Base-by-base conservation (phyloP, 2,113 vertebrate species). In the Hippocampus zosterae region DNA sequence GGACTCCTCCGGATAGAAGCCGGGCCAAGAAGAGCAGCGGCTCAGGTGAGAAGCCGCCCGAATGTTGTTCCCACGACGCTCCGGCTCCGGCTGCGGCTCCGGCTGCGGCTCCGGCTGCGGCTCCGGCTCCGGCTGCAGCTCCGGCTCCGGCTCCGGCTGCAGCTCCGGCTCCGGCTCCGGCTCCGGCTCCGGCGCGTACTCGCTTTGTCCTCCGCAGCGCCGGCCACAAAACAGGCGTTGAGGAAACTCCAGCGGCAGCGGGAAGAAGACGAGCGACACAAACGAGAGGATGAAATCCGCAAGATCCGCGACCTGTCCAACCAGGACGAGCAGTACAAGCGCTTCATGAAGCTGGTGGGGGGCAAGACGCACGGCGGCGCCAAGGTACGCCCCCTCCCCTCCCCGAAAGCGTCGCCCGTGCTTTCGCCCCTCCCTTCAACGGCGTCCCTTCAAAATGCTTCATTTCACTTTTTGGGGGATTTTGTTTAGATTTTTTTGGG, bases 251-350 rank as follows among this genome's bases (percentile, higher is more conserved):
- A 96, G 81, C 95, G 94, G 76, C 94, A 95, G 19, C 93, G 93
- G 81, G 95, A 96, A 72, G 94, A 96, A 41, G 95, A 98, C 68
- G 96, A 98, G 65, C 91, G 96, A 16, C 92, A 95, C 70, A 96
- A 95, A 78, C 91, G 96, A 33, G 96, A 98, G 85, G 97, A 98
- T 4, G 97, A 99, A 87, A 99, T 99, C 72, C 91, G 97, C 23
- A 92, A 94, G 76, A 98, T 98, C 81, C 89, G 97, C 0, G 96
- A 99, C 71, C 93, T 99, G 18, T 98, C 96, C 79, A 98, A 98
- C 88, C 96, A 98, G 85, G 97, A 98, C 70, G 97, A 99, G 73
- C 97, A 99, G 71, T 99, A 98, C 77, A 98, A 98, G 90, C 93
- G 97, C 55, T 99, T 99, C 81, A 99, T 99, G 97, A 98, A 98